phyloP scores from a whole-genome alignment of 2,113 vertebrate genomes.

The Ptilorrhoa leucosticta region DNA sequence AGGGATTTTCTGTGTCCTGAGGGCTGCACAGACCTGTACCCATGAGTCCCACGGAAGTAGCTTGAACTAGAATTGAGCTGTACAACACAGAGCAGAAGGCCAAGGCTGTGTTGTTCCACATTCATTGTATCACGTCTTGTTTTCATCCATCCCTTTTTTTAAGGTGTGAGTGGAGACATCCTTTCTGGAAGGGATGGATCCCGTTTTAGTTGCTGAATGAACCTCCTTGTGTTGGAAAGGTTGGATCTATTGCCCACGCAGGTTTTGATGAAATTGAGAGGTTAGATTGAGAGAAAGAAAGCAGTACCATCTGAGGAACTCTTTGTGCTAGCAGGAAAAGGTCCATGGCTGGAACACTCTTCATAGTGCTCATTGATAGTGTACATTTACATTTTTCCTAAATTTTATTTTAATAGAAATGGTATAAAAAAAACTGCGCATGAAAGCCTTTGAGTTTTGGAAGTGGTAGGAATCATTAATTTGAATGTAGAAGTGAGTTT shows the following conservation, averaged over 20 bases:
- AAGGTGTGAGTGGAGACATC: neutral
- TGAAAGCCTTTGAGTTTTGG: neutral
- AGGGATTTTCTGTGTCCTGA: neutral
- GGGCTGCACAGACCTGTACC: neutral
- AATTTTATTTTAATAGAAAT: neutral
- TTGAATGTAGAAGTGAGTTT: neutral
- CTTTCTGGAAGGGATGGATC: neutral
- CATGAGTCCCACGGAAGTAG: accelerated
- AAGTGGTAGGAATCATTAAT: neutral
- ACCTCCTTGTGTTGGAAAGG: neutral
- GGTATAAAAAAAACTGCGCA: neutral
- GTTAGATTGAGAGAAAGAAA: neutral
- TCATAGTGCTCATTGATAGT: neutral
- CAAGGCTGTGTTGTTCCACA: neutral
- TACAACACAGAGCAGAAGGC: neutral
- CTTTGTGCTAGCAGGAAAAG: neutral
- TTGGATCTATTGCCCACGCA: neutral
- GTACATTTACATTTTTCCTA: neutral
- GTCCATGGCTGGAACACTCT: neutral
- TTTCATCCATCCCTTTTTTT: neutral
- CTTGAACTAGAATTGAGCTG: neutral
- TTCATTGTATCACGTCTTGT: neutral
- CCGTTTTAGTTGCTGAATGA: neutral
- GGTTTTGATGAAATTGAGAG: neutral
- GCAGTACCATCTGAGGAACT: neutral